Evolutionary conservation across 35 echinoderm and acorn worm species (phyloP), one percentile per base, ranked within the genome.

Genomic region (Ophioderma brevispina): DNA sequence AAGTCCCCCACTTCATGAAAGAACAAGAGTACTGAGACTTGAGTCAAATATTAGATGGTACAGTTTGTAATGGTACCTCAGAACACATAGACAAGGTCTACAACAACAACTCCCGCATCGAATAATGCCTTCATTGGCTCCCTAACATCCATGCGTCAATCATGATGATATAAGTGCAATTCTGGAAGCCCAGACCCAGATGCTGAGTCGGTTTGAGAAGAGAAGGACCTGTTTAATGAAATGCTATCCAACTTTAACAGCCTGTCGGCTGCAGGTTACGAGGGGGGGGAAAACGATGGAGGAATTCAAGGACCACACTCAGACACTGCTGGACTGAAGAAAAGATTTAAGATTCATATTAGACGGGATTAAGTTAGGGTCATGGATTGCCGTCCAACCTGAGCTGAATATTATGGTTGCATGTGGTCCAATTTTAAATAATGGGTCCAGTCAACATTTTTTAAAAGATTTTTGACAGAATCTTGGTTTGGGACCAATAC

Each of bases 141-240:
- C 6, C 52, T 98, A 8, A 86, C 90, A 0, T 92, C 92, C 25
- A 92, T 98, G 87, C n/a, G 92, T 94, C 4, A 98, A 94, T 35
- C 81, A 92, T 39, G 96, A 98, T 42, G 96, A 98, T 76, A 86
- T 94, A 70, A 88, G 78, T 37, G 96, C 88, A 42, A 94, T 98
- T 35, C 79, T 98, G 34, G 43, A 78, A 37, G 92, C 96, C 4
- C 96, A 98, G 64, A 90, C 83, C 0, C 92, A 92, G 38, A 98
- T 98, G 96, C 93, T 98, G 36, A 78, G 82, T 36, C 86, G 96
- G n/a, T 98, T 94, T 84, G 96, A 98, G 37, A 98, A 98, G 83
- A 98, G 92, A n/a, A 52, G 21, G 8, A 21, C 8, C 8, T 11
- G 8, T 8, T 52, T 52, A 94, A 94, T 39, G 92, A 98, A 76